These are phyloP conservation scores for Heterochromis multidens DNA, from an alignment of 2,113 vertebrate genomes.

Conservation along the genomic window DNA sequence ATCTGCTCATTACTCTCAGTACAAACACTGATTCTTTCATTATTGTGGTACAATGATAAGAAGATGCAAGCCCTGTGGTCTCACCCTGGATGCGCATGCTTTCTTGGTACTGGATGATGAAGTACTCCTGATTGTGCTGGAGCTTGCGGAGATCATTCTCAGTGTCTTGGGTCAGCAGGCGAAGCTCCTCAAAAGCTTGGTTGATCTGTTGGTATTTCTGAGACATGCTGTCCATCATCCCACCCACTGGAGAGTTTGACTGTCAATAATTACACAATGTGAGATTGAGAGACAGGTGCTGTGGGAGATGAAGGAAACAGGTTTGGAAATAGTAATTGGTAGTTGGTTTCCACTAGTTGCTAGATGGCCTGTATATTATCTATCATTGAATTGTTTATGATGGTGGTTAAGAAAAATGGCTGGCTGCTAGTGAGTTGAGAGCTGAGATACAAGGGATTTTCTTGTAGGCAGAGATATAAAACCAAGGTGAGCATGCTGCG, in stretches of 20 bases:
- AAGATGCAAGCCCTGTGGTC: neutral
- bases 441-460: neutral
- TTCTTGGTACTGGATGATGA: conserved; percentile 99
- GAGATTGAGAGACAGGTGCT: neutral
- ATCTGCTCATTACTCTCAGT: neutral
- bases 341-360: neutral
- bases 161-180: conserved; percentile 89
- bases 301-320: neutral
- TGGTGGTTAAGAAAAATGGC: neutral
- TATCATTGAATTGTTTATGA: conserved; percentile 25
- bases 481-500: neutral
- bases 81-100: conserved; percentile 87
- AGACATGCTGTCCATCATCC: conserved; percentile 90
- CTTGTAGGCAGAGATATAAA: neutral
- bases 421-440: neutral
- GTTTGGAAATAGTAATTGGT: neutral
- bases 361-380: neutral
- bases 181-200: conserved; percentile 93
- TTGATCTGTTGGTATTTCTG: conserved; percentile 99
- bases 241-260: conserved; percentile 86
- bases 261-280: conserved; percentile 56
- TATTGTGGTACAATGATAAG: neutral
- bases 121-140: conserved; percentile 96
- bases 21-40: neutral
- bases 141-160: conserved; percentile 94